These are phyloP conservation scores for Ciconia stormi DNA, from an alignment of 2,113 vertebrate genomes.

Conservation along the genomic window DNA sequence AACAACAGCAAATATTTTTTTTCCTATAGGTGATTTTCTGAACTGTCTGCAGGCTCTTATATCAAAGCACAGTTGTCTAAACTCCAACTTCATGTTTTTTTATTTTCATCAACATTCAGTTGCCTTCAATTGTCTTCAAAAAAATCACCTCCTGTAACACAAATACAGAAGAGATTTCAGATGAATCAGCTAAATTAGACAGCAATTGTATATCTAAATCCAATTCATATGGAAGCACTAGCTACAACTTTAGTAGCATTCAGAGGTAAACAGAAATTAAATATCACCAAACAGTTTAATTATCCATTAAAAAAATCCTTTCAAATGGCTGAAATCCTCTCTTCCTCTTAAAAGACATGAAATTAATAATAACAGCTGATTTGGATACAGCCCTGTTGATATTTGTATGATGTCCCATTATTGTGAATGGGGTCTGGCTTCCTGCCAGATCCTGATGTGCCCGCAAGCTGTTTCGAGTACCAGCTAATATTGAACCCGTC, in stretches of 20 bases:
- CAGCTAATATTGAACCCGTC: background rate
- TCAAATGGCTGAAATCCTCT: slow-evolving; percentile 25
- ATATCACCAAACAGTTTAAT: slow-evolving; percentile 45
- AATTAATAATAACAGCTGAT: slow-evolving; percentile 62
- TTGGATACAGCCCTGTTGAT: slow-evolving; percentile 28
- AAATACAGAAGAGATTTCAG: background rate
- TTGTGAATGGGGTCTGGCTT: slow-evolving; percentile 44
- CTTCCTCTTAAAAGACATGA: slow-evolving; percentile 41
- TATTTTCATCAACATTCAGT: background rate
- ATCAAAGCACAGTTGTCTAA: background rate
- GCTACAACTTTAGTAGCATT: slow-evolving; percentile 14
- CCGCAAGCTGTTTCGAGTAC: slow-evolving; percentile 28
- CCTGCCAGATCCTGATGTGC: slow-evolving; percentile 29
- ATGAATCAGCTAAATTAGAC: slow-evolving; percentile 13
- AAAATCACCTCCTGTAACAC: background rate
- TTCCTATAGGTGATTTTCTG: background rate
- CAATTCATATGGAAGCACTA: slow-evolving; percentile 16
- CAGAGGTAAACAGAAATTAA: slow-evolving; percentile 60
- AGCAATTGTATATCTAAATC: background rate
- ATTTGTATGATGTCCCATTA: slow-evolving; percentile 39
- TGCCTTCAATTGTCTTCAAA: background rate
- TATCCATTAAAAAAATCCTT: slow-evolving; percentile 39
- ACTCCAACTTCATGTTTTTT: background rate
- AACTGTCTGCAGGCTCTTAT: background rate
- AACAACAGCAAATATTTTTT: background rate